These are phyloP conservation scores for Alca torda DNA, from an alignment of 2,797 vertebrate species.

Conservation along the genomic window DNA sequence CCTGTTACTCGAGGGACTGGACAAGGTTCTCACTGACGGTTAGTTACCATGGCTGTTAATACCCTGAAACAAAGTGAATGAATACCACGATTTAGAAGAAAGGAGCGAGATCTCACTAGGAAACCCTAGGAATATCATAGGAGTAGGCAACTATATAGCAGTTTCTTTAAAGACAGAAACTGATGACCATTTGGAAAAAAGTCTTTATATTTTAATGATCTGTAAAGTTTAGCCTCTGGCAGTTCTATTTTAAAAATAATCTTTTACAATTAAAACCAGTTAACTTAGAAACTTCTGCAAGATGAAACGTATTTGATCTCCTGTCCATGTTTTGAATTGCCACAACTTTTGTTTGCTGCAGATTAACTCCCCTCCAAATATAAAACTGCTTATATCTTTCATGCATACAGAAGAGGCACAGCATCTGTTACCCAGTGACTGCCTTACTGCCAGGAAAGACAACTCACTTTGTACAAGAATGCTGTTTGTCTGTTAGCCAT, in stretches of 20 bases:
- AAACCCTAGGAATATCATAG: background rate
- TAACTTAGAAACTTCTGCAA: conserved; percentile 7
- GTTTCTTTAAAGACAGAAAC: conserved; percentile 4
- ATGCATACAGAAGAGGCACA: background rate
- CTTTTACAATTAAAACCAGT: conserved; percentile 33
- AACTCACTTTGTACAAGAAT: conserved; percentile 1
- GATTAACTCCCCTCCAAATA: background rate
- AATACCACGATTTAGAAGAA: background rate
- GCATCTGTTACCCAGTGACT: background rate
- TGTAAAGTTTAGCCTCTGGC: conserved; percentile 26
- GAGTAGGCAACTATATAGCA: background rate
- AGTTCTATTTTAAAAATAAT: conserved; percentile 28
- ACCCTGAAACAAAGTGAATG: conserved; percentile 10
- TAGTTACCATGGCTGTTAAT: conserved; percentile 31
- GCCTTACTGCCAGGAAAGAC: conserved; percentile 17
- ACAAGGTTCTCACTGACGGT: background rate
- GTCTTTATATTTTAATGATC: conserved; percentile 19
- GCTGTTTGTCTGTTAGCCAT: conserved; percentile 13
- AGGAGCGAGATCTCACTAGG: background rate
- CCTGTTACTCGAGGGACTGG: background rate
- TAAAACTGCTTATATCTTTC: background rate
- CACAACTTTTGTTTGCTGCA: background rate
- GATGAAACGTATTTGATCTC: background rate
- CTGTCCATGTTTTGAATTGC: background rate
- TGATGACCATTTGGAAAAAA: conserved; percentile 22